Evolutionary conservation across 2,888 invertebrate genomes (phyloP), one percentile per base, ranked within the genome.

Genomic region (Malthinus flaveolus): DNA sequence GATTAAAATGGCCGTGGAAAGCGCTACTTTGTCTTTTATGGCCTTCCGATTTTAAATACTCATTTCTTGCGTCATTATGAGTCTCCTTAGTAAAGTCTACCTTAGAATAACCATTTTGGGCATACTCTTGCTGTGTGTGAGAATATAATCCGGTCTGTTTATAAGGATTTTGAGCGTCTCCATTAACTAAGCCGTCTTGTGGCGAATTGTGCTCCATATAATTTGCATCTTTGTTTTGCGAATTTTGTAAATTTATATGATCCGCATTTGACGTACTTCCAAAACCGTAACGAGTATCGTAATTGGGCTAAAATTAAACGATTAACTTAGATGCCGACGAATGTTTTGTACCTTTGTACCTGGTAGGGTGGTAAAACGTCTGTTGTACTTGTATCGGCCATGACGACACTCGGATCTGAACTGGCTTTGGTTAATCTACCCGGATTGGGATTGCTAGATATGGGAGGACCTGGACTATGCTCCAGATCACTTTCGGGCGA

Each of bases 401-500:
- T 95, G 64, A 95, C 95, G 73, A 97, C 92, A 75, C 95, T 95
- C 46, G 95, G 97, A 81, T 96, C 96, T 47, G 95, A 95, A 61
- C 93, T 95, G 39, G 93, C 91, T 78, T 94, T 91, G 37, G 85
- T 82, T 65, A 87, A 75, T 39, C 82, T 75, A 10, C 78, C 78
- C 12, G 68, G 69, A 62, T 78, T 80, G 68, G 79, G 79, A 63
- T 79, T 78, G 82, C 87, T 79, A 83, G 82, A 80, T 83, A 63
- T 60, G 66, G 85, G 85, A 63, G 87, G 87, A 70, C 87, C 87
- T 62, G 87, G 87, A 76, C 91, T 92, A 75, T 92, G 87, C 77
- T 96, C 96, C 79, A 93, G 84, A 81, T 97, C 97, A 77, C 94
- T 95, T 82, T 97, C 96, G 65, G 95, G 95, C 77, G 95, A 95